Conservation (phyloP, 2,888 invertebrate species). For the Hetaerina titia region DNA sequence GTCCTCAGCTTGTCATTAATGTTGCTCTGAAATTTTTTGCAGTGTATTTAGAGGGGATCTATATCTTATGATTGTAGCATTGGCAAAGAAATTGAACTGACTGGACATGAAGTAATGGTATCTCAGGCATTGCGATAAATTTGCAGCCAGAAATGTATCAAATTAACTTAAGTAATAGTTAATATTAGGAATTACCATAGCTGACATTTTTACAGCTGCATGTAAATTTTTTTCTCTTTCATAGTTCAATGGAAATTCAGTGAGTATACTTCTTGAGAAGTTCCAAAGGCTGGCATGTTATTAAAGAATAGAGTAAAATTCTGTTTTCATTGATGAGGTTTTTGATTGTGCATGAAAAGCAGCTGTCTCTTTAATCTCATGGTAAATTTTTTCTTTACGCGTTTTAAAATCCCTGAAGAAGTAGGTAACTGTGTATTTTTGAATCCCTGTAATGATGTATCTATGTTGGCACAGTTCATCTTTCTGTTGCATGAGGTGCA, state of each 20-base stretch:
- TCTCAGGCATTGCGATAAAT: neutral
- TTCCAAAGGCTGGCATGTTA: slow-evolving; percentile 53
- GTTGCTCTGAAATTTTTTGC: no score
- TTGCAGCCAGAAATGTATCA: neutral
- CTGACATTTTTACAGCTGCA: slow-evolving; percentile 43
- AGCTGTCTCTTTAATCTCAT: slow-evolving; percentile 23
- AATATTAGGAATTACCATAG: neutral
- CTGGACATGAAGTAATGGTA: neutral
- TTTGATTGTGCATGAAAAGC: slow-evolving; percentile 36
- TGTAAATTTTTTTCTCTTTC: slow-evolving; percentile 60
- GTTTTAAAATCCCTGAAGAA: neutral
- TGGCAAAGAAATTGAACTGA: neutral
- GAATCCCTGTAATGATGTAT: neutral
- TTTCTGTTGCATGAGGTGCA: slow-evolving; percentile 33
- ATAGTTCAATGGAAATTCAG: slow-evolving; percentile 64
- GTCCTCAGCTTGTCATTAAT: no score
- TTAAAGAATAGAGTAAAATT: neutral
- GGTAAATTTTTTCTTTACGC: neutral
- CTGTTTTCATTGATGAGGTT: slow-evolving; percentile 37
- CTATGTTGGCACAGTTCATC: neutral
- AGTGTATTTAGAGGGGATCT: no score
- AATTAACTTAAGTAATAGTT: neutral
- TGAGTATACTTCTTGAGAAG: slow-evolving; percentile 63
- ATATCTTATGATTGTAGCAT: neutral
- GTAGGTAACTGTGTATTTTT: neutral